A percentile compares a stretch with the other conserved stretches of the same genome.
Conservation (phyloP, 2,113 vertebrate genomes). For the Otocyon megalotis region DNA sequence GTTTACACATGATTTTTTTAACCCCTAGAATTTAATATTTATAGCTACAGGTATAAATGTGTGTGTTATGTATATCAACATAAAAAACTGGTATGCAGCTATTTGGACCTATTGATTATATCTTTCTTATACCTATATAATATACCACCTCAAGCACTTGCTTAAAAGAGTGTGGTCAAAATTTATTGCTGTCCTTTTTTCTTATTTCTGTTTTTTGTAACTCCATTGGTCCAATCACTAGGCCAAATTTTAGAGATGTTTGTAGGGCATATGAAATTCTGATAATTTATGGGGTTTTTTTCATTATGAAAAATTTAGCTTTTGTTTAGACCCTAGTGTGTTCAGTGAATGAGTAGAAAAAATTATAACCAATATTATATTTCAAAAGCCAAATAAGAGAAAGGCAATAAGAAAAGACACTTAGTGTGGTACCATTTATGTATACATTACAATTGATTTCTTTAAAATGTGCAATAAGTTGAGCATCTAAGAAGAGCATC, state of each 20-base stretch:
- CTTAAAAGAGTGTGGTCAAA: constrained; percentile 47
- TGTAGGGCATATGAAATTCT: constrained; percentile 63
- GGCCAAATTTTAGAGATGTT: constrained; percentile 52
- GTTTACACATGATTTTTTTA: constrained; percentile 72
- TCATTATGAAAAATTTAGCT: constrained; percentile 67
- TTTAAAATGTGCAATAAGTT: constrained; percentile 70
- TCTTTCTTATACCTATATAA: constrained; percentile 14
- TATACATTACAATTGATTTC: constrained; percentile 59
- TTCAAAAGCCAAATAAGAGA: constrained; percentile 71
- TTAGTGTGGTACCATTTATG: constrained; percentile 51
- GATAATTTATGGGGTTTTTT: constrained; percentile 46
- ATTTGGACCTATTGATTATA: constrained; percentile 56
- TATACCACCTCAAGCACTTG: constrained; percentile 46
- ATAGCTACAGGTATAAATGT: constrained; percentile 50
- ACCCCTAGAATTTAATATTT: constrained; percentile 67
- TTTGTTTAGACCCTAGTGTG: constrained; percentile 55
- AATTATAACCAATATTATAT: constrained; percentile 57
- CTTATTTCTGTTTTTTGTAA: constrained; percentile 27
- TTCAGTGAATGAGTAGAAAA: constrained; percentile 53
- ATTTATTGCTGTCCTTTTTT: constrained; percentile 50
- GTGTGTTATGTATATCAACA: constrained; percentile 49
- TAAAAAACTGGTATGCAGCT: constrained; percentile 61
- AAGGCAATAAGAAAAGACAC: constrained; percentile 52
- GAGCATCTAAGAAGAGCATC: constrained; percentile 50
- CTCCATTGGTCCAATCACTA: constrained; percentile 21